Percentiles rank a stretch among this genome's conserved stretches.
These are phyloP conservation scores for Drosophila formosana DNA, from an alignment of 2,888 invertebrate genomes.

Conservation along the genomic window DNA sequence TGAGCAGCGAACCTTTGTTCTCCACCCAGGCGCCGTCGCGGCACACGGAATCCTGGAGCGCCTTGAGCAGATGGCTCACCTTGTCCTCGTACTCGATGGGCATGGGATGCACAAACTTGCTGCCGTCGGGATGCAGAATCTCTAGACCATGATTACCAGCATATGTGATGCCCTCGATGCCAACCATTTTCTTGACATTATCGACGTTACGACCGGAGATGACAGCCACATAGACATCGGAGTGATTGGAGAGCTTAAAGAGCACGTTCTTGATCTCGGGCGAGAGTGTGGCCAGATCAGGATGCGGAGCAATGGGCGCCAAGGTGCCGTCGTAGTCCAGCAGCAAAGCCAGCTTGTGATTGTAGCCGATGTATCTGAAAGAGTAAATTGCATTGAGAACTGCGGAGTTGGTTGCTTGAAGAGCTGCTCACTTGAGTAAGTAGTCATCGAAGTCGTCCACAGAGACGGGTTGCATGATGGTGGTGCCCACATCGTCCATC, in stretches of 20 bases:
- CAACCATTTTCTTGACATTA: constrained; percentile 95
- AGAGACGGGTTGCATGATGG: constrained; percentile 95
- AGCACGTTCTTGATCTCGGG: constrained; percentile 93
- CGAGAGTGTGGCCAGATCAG: constrained; percentile 94
- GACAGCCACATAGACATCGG: constrained; percentile 94
- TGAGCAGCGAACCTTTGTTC: constrained; percentile 94
- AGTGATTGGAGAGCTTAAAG: constrained; percentile 92
- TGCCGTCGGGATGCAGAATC: constrained; percentile 95
- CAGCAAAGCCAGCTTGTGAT: constrained; percentile 93
- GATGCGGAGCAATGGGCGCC: constrained; percentile 95
- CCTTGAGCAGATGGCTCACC: constrained; percentile 91
- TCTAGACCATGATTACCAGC: constrained; percentile 96
- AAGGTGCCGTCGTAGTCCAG: constrained; percentile 95
- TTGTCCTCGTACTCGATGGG: constrained; percentile 93
- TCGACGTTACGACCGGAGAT: constrained; percentile 94
- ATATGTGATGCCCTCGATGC: constrained; percentile 95
- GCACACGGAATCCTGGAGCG: constrained; percentile 93
- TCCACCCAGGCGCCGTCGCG: constrained; percentile 96
- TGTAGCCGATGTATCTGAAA: constrained; percentile 92
- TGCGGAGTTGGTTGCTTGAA: not conserved
- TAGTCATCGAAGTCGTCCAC: constrained; percentile 96
- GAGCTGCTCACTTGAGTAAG: constrained; percentile 89
- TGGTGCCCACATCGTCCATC: constrained; percentile 93
- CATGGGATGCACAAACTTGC: constrained; percentile 96
- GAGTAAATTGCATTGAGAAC: constrained; percentile 36